Conservation (phyloP, 2,797 vertebrate genomes). For the Nothura maculosa region DNA sequence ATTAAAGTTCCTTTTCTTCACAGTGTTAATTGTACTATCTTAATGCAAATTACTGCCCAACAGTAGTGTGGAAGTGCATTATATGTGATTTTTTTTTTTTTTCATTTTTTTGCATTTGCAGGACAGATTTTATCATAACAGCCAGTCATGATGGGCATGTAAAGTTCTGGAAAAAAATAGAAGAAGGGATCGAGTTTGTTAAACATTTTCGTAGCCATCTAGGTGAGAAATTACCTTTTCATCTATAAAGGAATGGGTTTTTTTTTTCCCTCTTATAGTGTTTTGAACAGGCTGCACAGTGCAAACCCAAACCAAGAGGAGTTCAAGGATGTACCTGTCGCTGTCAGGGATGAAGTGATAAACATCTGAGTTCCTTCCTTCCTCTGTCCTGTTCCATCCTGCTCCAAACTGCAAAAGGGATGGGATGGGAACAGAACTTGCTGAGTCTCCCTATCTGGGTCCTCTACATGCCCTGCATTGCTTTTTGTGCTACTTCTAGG, state of each 20-base stretch:
- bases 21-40: not conserved
- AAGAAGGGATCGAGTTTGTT: conserved; percentile 97
- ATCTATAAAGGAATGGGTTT: not conserved
- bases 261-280: not conserved
- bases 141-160: conserved; percentile 98
- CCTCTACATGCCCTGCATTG: not conserved
- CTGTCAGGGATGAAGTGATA: not conserved
- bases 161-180: conserved; percentile 98
- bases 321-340: not conserved
- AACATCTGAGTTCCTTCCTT: not conserved
- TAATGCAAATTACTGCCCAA: not conserved
- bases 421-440: not conserved
- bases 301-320: not conserved
- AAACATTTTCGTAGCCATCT: conserved; percentile 98
- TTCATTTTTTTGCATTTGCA: conserved; percentile 63
- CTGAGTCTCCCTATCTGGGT: not conserved
- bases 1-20: not conserved
- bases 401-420: not conserved
- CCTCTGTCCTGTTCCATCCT: rapidly evolving
- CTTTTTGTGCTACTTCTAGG: not conserved
- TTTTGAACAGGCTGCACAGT: not conserved
- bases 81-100: not conserved
- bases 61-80: not conserved
- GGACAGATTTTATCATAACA: conserved; percentile 97
- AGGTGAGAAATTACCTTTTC: conserved; percentile 75